These are phyloP conservation scores for Paedocypris sp. DNA, from an alignment of 2,113 vertebrate species.

Conservation along the genomic window DNA sequence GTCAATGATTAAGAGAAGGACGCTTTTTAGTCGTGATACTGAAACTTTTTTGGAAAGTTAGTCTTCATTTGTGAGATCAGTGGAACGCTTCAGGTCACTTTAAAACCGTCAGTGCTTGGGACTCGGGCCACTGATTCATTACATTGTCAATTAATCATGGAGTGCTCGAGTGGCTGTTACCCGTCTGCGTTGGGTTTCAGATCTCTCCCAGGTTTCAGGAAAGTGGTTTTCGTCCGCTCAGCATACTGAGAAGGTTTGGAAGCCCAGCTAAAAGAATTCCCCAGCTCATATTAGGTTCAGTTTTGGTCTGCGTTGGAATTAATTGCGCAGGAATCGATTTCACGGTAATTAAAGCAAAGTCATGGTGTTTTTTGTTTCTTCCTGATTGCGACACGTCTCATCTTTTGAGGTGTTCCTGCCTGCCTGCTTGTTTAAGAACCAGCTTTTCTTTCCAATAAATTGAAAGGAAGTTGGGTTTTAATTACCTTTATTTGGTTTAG, in stretches of 20 bases:
- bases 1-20: too few species aligned
- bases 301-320: too few species aligned
- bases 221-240: not conserved
- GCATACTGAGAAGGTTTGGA: not conserved
- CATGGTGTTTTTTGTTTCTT: not conserved
- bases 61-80: constrained; percentile 3
- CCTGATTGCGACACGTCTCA: too few species aligned
- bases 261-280: not conserved
- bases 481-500: constrained; percentile 5
- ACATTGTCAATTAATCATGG: constrained; percentile 13
- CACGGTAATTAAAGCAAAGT: not conserved
- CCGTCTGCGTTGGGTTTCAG: not conserved
- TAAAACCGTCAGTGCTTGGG: constrained; percentile 7
- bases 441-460: not conserved
- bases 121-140: constrained; percentile 10
- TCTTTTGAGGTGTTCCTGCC: not conserved
- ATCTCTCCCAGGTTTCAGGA: not conserved
- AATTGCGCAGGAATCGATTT: not conserved
- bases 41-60: constrained; percentile 10
- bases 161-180: not conserved
- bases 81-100: constrained; percentile 11
- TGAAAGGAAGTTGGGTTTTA: not conserved
- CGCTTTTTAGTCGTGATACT: too few species aligned
- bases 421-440: not conserved
- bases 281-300: not conserved